phyloP scores from a whole-genome alignment of 2,888 invertebrate genomes.

The Empis livida region DNA sequence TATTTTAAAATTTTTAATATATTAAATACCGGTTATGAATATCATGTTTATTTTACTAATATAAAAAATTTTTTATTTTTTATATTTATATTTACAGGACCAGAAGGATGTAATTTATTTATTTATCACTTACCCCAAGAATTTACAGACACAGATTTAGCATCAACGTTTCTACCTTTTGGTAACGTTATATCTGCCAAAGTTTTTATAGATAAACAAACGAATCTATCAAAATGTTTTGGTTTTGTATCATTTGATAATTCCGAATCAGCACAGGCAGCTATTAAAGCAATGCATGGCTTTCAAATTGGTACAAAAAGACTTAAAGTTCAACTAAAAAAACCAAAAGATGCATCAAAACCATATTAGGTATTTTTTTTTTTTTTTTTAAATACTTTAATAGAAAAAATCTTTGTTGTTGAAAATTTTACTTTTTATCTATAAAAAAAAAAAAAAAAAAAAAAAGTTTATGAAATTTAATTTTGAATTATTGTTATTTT shows the following conservation, averaged over 20 bases:
- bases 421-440: no score
- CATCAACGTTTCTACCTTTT: constrained; percentile 93
- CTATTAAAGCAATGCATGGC: constrained; percentile 96
- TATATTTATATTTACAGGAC: constrained; percentile 45
- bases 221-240: constrained; percentile 99
- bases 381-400: no score
- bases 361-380: constrained; percentile 56
- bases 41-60: no score
- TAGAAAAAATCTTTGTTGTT: no score
- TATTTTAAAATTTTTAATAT: no score
- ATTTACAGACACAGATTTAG: constrained; percentile 93
- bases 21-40: no score
- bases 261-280: constrained; percentile 83
- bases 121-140: constrained; percentile 99
- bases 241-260: constrained; percentile 97
- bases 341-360: constrained; percentile 85
- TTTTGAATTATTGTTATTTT: no score
- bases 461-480: no score
- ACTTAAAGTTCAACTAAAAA: constrained; percentile 94
- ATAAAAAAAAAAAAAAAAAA: no score
- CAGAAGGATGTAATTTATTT: constrained; percentile 97
- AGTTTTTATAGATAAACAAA: constrained; percentile 99
- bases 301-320: constrained; percentile 96
- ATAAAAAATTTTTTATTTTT: constrained; percentile 2
- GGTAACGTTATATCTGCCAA: constrained; percentile 98